A percentile compares a stretch with the other conserved stretches of the same genome.
Conservation (phyloP, 1,140 invertebrate species). For the Aethina tumida region DNA sequence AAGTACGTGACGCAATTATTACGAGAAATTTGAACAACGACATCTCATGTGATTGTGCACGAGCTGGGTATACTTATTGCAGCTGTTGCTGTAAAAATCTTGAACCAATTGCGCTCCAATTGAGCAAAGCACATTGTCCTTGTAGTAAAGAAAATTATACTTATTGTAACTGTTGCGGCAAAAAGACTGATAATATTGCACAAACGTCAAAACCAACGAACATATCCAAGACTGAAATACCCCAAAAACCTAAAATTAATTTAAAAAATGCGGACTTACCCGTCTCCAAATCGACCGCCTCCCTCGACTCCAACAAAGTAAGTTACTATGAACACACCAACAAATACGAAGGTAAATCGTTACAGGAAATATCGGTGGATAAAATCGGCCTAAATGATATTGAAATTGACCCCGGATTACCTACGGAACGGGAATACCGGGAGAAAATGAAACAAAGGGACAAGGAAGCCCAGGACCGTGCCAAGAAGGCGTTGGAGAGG, state of each 20-base stretch:
- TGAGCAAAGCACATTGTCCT: neutral
- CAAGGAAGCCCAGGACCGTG: constrained; percentile 33
- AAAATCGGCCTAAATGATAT: neutral
- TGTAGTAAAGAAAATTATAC: constrained; percentile 2
- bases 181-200: too few relatives aligned
- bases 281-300: too few relatives aligned
- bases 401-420: constrained; percentile 15
- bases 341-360: constrained; percentile 11
- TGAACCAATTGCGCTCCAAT: neutral
- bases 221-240: constrained; percentile 15
- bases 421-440: constrained; percentile 19
- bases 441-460: constrained; percentile 25
- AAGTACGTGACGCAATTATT: constrained; percentile 7
- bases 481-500: constrained; percentile 38
- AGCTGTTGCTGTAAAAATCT: neutral
- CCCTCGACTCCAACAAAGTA: neutral
- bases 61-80: too few relatives aligned
- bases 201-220: neutral
- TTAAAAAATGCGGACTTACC: constrained; percentile 14
- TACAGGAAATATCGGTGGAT: constrained; percentile 13
- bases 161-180: constrained; percentile 10
- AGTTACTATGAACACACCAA: neutral
- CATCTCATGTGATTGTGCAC: too few relatives aligned
- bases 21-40: too few relatives aligned
- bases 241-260: constrained; percentile 19